Evolutionary conservation across 1,140 invertebrate genomes (phyloP), one percentile per base, ranked within the genome.

Genomic region (Drosophila ambigua): DNA sequence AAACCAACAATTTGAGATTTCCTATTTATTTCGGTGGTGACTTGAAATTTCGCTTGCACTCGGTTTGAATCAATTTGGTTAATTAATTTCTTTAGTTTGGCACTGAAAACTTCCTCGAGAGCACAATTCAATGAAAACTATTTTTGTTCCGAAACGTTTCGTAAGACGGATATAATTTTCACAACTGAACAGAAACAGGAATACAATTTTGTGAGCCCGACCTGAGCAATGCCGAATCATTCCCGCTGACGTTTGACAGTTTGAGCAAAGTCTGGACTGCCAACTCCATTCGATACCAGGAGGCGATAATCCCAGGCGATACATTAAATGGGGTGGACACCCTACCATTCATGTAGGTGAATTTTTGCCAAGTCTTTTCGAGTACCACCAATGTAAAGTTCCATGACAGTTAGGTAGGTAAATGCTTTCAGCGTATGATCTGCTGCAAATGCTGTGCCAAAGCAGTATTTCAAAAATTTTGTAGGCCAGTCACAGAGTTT

Each of bases 161-260:
- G 48, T 63, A 63, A 58, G 66, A 84, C 76, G 62, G 48, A 55
- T 57, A 72, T 69, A 81, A 80, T 82, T 79, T 82, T 80, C 67
- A 77, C 72, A 73, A 82, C 60, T 65, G 73, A 64, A 55, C 57
- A 28, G 49, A 63, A 57, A 41, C 57, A 28, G 52, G 55, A 57
- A 41, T 43, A 62, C n/a, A 59, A 68, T 55, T 61, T 64, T 54
- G 41, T 49, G 48, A 49, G 23, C 9, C 7, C 58, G 15, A 50
- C 45, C 28, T 45, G 24, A 52, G 28, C 50, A 52, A 59, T 66
- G 48, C 11, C 57, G 31, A 63, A 39, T 44, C 35, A 50, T 63
- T 28, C 26, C 39, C n/a, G 58, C 16, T 75, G 44, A 59, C 62
- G 26, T 49, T 66, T 75, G 72, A 75, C 72, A 74, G 8, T 31